These are phyloP conservation scores for Eulimnadia texana DNA, from an alignment of 1,140 invertebrate genomes.

Conservation along the genomic window DNA sequence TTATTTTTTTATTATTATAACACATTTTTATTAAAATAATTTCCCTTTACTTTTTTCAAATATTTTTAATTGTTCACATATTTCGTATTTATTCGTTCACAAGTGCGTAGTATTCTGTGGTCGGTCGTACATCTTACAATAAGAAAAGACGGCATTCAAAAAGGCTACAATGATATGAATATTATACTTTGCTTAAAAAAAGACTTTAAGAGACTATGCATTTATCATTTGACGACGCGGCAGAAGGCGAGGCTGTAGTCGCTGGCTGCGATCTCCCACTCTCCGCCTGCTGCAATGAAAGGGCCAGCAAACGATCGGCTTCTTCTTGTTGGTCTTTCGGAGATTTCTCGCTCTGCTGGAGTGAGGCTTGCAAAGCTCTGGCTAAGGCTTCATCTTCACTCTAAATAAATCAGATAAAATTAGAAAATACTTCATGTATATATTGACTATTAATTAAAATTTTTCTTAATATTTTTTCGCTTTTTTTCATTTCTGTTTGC, in stretches of 20 bases:
- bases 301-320: constrained; percentile 29
- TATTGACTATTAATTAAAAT: constrained; percentile 16
- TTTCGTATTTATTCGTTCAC: too few relatives aligned
- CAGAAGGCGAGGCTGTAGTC: neutral
- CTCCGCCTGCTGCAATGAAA: constrained; percentile 24
- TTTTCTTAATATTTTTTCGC: constrained; percentile 24
- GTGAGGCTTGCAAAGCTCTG: constrained; percentile 58
- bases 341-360: constrained; percentile 28
- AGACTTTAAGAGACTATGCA: neutral
- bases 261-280: neutral
- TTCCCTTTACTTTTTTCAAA: too few relatives aligned
- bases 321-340: constrained; percentile 26
- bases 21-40: too few relatives aligned
- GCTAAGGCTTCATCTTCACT: constrained; percentile 78
- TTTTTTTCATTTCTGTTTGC: constrained; percentile 22
- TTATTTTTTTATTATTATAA: too few relatives aligned
- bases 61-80: too few relatives aligned
- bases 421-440: constrained; percentile 17
- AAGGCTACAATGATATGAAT: neutral
- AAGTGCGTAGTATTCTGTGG: too few relatives aligned
- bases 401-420: constrained; percentile 23
- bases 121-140: neutral
- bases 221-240: neutral
- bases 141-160: neutral
- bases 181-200: neutral